Percentiles rank a stretch among this genome's conserved stretches.
Conservation (phyloP, 2,797 vertebrate species). For the Podarcis siculus region DNA sequence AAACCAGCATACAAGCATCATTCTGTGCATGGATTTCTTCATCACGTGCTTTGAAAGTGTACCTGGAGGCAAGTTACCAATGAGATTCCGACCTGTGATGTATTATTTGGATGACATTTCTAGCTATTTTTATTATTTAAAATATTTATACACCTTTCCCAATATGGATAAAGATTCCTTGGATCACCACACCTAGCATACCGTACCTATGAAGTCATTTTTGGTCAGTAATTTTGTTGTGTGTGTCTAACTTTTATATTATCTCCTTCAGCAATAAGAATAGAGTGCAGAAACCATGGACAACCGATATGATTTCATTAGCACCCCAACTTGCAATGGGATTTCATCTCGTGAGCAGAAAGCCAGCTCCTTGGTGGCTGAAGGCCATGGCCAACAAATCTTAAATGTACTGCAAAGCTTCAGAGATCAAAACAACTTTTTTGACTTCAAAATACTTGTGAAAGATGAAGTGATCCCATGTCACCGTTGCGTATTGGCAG, state of each 20-base stretch:
- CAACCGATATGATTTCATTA: constrained; percentile 73
- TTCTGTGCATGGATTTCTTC: neutral
- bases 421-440: constrained; percentile 88
- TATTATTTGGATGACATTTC: neutral
- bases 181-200: neutral
- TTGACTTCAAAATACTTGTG: constrained; percentile 92
- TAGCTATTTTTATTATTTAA: neutral
- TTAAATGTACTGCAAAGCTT: constrained; percentile 88
- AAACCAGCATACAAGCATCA: neutral
- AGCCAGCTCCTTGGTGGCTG: constrained; percentile 82
- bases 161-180: too few relatives aligned
- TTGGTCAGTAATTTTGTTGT: constrained; percentile 10
- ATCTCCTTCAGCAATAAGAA: constrained; percentile 67
- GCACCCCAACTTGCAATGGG: constrained; percentile 77
- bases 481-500: constrained; percentile 94
- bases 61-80: neutral
- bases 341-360: constrained; percentile 79
- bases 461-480: constrained; percentile 89
- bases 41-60: neutral
- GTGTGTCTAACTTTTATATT: constrained; percentile 53
- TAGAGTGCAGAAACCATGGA: constrained; percentile 77
- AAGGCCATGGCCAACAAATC: constrained; percentile 91
- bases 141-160: neutral
- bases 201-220: neutral
- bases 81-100: neutral